Evolutionary conservation across 2,888 invertebrate genomes (phyloP).

Genomic region (Macaria liturata): DNA sequence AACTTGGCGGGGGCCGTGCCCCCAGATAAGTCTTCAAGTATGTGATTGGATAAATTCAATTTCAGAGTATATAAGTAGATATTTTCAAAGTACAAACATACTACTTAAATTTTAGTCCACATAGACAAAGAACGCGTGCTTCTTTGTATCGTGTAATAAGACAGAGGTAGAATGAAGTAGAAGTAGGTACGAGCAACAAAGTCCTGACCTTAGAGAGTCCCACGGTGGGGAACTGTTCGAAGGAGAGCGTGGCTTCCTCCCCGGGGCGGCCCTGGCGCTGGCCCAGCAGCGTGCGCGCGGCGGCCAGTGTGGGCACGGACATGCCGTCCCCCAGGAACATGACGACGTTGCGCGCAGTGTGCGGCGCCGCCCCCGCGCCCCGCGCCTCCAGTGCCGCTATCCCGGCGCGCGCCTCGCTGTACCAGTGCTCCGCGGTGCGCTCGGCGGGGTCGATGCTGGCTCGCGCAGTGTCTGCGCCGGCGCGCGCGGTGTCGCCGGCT

Average conservation of each 20-base stretch:
- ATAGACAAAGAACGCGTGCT: not conserved
- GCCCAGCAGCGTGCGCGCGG: slow-evolving; percentile 83
- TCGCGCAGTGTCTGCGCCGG: not conserved
- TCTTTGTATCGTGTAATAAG: not conserved
- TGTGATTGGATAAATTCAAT: no score
- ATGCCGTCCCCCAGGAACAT: slow-evolving; percentile 89
- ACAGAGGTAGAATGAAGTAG: not conserved
- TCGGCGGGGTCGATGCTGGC: slow-evolving; percentile 17
- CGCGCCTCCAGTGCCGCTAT: slow-evolving; percentile 36
- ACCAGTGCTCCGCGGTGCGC: slow-evolving; percentile 27
- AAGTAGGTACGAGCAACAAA: not conserved
- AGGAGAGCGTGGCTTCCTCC: slow-evolving; percentile 81
- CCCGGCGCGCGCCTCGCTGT: slow-evolving; percentile 29
- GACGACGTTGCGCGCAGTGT: slow-evolving; percentile 82
- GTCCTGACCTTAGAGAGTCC: slow-evolving; percentile 56
- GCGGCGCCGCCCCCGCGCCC: slow-evolving; percentile 47
- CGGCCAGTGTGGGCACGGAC: slow-evolving; percentile 86
- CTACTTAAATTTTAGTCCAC: no score
- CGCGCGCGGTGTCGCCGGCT: not conserved
- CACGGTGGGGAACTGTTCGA: slow-evolving; percentile 84
- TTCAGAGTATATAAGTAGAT: no score
- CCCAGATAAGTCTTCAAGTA: no score
- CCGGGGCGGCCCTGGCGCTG: slow-evolving; percentile 75
- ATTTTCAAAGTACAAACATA: no score
- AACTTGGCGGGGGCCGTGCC: no score